Evolutionary conservation across 2,888 invertebrate genomes (phyloP), one percentile per base, ranked within the genome.

Genomic region (Cryptops parisi): DNA sequence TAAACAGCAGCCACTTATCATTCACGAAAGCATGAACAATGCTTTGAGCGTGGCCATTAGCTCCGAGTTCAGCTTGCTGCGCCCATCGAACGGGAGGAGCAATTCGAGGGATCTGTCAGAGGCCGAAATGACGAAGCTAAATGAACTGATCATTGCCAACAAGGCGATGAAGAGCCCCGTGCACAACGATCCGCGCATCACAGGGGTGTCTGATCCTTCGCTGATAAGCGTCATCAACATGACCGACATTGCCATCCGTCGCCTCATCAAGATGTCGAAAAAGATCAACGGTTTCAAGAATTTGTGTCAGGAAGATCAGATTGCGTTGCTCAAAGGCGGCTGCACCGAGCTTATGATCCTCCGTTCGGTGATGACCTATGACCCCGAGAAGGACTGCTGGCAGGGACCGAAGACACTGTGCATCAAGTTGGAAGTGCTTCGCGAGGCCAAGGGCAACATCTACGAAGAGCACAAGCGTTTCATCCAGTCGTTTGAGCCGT

Each of bases 271-370:
- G 62, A 78, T 78, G 72, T 73, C 76, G 12, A 78, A 78, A 60
- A 69, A 72, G 58, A 67, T 79, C 47, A 69, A 66, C 64, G 86
- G 88, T 2, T 97, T 97, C 70, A 85, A 86, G 67, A 84, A 83
- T 64, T 83, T 97, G 78, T 88, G 89, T 65, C 89, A 93, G 64
- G 89, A 88, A 62, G 94, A 96, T 69, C 94, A 96, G 72, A 80
- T 89, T 51, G 79, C 81, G 21, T 71, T 90, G 12, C 69, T 93
- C 6, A 93, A 91, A 68, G 91, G 93, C 1, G 91, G 94, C 1
- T 91, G 91, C 65, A 91, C 90, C 47, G 96, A 97, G 71, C 85
- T 97, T 81, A 84, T 97, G 81, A 84, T 97, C 54, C 76, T 97
- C 50, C 76, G 93, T 15, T 91, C 94, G 59, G 88, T 88, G 0